Evolutionary conservation across 2,797 vertebrate species (phyloP), one percentile per base, ranked within the genome.

Genomic region (Gambusia yucatana): DNA sequence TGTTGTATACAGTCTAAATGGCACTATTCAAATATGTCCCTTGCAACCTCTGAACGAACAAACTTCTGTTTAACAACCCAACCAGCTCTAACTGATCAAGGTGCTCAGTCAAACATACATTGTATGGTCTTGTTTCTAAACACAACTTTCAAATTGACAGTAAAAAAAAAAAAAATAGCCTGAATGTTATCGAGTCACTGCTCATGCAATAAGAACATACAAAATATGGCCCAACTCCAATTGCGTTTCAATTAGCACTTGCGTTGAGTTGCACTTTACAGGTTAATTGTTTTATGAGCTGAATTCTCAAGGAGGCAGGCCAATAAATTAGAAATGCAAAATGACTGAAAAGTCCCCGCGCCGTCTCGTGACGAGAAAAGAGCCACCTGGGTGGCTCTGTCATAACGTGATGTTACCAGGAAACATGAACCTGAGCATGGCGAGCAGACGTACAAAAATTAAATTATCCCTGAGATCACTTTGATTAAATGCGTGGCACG

Each of bases 241-340:
- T 9, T 41, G 33, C 36, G 11, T 63, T 63, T 78, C 52, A 50
- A 72, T 78, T 41, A 73, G 33, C 16, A 28, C 33, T 65, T 17
- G 10, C 25, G 28, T 73, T 48, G 55, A 39, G 43, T 63, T 73
- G 33, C 57, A 50, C 25, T 73, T 78, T 63, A 22, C 43, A 30
- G 44, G 44, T 41, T 63, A 6, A 73, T 73, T 78, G 63, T 78
- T 72, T 48, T 25, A 65, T 22, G 71, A 73, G 71, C 11, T 41
- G 25, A 73, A 73, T 43, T 65, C n/a, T 43, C 57, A 65, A 41
- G 9, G 55, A 73, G n/a, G n/a, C 77, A 22, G 36, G n/a, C 10
- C 30, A 20, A 52, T 28, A 65, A 65, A 50, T 50, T 41, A 48
- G 16, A 48, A 63, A 78, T n/a, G n/a, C 7, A 48, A 65, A 78